Evolutionary conservation across 1,140 invertebrate species (phyloP).

Genomic region (Drosophila nigrodunni): DNA sequence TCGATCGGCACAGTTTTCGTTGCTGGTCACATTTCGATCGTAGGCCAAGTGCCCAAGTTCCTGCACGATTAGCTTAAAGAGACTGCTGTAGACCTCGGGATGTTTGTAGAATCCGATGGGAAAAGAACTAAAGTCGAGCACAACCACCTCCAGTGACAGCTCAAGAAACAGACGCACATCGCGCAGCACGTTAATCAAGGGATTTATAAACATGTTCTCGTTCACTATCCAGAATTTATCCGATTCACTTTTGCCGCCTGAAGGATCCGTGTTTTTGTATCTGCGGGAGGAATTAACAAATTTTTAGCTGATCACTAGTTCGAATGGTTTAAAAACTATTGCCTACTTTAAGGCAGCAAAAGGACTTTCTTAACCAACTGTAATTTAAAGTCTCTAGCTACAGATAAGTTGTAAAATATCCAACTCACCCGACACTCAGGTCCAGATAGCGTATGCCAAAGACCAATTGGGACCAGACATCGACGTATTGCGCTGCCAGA

Average conservation of each 20-base stretch:
- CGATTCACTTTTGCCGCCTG: constrained; percentile 29
- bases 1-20: constrained; percentile 63
- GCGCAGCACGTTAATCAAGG: constrained; percentile 85
- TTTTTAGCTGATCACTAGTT: too few species aligned
- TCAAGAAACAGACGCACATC: constrained; percentile 86
- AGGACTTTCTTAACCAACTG: too few species aligned
- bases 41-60: constrained; percentile 71
- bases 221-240: constrained; percentile 87
- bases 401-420: too few species aligned
- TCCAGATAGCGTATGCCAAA: constrained; percentile 93
- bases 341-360: background rate
- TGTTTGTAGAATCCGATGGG: constrained; percentile 82
- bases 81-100: constrained; percentile 66
- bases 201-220: constrained; percentile 86
- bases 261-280: constrained; percentile 40
- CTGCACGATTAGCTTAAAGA: constrained; percentile 57
- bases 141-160: constrained; percentile 86
- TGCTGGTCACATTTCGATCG: constrained; percentile 42
- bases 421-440: constrained; percentile 88
- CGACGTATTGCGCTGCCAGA: constrained; percentile 89
- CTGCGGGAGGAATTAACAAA: constrained; percentile 13
- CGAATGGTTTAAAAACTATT: background rate
- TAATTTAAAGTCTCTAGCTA: too few species aligned
- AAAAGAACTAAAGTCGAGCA: constrained; percentile 86
- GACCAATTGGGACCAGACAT: constrained; percentile 91